Evolutionary conservation across 2,888 invertebrate species (phyloP), one percentile per base, ranked within the genome.

Genomic region (Trimorus sp.): DNA sequence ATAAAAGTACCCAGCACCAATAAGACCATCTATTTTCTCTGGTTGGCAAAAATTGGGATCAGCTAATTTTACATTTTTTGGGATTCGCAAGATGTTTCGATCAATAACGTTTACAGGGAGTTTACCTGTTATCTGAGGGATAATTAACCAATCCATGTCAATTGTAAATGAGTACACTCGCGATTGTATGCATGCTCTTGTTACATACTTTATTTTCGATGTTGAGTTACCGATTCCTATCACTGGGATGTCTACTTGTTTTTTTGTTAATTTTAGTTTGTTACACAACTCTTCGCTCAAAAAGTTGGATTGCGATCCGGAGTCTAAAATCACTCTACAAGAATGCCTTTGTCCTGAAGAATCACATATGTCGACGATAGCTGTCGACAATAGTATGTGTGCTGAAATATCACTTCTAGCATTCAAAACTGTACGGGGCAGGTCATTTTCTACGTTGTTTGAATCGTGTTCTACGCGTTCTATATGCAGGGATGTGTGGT

Each of bases 21-120:
- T 26, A 4, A 77, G 48, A 11, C 40, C 56, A 76, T 76, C 76
- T 3, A 76, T 14, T 7, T n/a, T 5, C 9, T 49, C 12, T 36
- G 76, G 62, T n/a, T 60, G 45, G 45, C 48, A 36, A 53, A 76
- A 76, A 6, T 51, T 66, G 7, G 76, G 76, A 60, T 76, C 76
- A 14, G 76, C 76, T 36, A 76, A 53, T 40, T 49, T 59, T 37
- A 76, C 37, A 73, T 75, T 75, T 40, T n/a, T 51, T 45, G 68
- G 59, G 15, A 76, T 16, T 11, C 60, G 36, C 37, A 75, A 59
- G 9, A 15, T 42, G 7, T 26, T 26, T 26, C 26, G 26, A 26
- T 26, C 26, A 26, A 26, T 40, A 40, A 40, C 40, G 40, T 65
- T 26, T 0, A 36, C 26, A 0, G 73, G 51, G 14, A 73, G 15